phyloP scores from a whole-genome alignment of 2,113 vertebrate genomes.

The Zosterops japonicus region DNA sequence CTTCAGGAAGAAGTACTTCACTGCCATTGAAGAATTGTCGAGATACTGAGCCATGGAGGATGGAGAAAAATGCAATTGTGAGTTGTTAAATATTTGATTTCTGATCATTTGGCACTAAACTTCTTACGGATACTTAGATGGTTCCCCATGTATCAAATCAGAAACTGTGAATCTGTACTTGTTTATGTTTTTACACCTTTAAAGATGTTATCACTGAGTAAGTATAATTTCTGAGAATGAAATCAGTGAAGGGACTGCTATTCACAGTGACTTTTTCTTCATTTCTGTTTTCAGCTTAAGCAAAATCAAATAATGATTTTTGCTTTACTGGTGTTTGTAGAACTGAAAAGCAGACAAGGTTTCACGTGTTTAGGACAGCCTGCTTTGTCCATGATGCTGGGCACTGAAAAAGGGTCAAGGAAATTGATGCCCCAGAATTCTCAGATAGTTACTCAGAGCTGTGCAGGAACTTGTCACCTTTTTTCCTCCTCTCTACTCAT shows the following conservation, averaged over 20 bases:
- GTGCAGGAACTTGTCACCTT: background rate
- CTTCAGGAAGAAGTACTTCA: conserved; percentile 29
- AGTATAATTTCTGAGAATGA: background rate
- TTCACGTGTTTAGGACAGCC: background rate
- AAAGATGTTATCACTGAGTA: background rate
- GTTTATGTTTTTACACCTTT: background rate
- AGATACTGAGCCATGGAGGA: conserved; percentile 51
- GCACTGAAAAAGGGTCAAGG: background rate
- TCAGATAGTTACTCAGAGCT: background rate
- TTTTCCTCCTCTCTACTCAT: background rate
- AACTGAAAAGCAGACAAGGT: background rate
- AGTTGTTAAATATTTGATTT: conserved; percentile 37
- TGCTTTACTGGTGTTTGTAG: background rate
- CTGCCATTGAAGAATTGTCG: conserved; percentile 27
- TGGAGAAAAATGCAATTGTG: conserved; percentile 60
- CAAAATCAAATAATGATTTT: background rate
- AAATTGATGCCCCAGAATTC: background rate
- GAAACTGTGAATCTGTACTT: background rate
- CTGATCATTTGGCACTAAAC: background rate
- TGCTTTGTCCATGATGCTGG: background rate
- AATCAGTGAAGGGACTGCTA: background rate
- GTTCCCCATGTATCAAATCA: background rate
- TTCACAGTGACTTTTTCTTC: background rate
- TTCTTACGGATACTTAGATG: background rate
- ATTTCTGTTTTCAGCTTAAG: background rate